Evolutionary conservation across 2,888 invertebrate species (phyloP).

Genomic region (Leucophora obtusa): DNA sequence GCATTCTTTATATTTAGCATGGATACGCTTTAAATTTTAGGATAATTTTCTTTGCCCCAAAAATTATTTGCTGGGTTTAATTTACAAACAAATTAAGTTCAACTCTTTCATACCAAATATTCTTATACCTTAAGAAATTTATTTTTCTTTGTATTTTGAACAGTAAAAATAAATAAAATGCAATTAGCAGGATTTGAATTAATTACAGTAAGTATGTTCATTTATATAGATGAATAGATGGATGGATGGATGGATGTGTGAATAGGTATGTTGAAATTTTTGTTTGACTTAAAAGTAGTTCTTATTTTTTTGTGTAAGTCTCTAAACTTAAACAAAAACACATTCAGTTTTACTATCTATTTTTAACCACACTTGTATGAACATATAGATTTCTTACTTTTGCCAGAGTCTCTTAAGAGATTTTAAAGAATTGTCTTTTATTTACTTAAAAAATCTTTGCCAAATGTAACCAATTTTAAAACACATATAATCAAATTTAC

Average conservation of each 20-base stretch:
- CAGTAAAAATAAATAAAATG: slow-evolving; percentile 76
- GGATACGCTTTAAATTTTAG: too few species aligned
- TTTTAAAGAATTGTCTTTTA: slow-evolving; percentile 60
- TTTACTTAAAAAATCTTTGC: slow-evolving; percentile 57
- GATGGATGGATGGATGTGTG: neutral
- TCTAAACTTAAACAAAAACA: slow-evolving; percentile 47
- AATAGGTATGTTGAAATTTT: too few species aligned
- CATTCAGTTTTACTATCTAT: slow-evolving; percentile 37
- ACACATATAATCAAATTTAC: slow-evolving; percentile 21
- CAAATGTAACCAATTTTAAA: slow-evolving; percentile 57
- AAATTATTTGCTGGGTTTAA: too few species aligned
- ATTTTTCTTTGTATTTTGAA: slow-evolving; percentile 58
- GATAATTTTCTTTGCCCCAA: too few species aligned
- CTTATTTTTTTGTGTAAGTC: slow-evolving; percentile 32
- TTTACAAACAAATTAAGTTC: neutral
- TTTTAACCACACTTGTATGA: slow-evolving; percentile 49
- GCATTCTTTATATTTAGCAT: too few species aligned
- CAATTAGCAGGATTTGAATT: slow-evolving; percentile 79
- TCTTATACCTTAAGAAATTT: slow-evolving; percentile 48
- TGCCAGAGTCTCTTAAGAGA: slow-evolving; percentile 49
- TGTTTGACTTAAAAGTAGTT: slow-evolving; percentile 36
- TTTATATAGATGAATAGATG: slow-evolving; percentile 10
- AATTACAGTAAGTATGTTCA: slow-evolving; percentile 69
- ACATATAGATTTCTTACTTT: slow-evolving; percentile 33
- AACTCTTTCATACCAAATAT: slow-evolving; percentile 44